These are phyloP conservation scores for Fukomys damarensis DNA, from an alignment of 2,113 vertebrate species.

Conservation along the genomic window DNA sequence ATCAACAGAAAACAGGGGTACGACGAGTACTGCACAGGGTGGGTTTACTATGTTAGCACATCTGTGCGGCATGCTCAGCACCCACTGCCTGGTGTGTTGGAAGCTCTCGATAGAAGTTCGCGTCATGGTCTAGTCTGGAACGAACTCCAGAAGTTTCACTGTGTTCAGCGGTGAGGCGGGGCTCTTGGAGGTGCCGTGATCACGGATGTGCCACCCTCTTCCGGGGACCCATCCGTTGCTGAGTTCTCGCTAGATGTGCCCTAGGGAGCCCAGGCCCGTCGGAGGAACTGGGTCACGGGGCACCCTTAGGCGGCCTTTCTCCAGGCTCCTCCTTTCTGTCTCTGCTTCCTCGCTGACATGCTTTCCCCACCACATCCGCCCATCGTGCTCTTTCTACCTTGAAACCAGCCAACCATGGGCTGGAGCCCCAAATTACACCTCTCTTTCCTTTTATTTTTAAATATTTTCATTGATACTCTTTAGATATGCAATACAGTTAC, in stretches of 20 bases:
- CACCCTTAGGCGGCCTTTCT: neutral
- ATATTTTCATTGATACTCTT: no score
- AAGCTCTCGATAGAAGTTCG: neutral
- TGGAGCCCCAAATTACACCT: neutral
- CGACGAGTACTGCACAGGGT: neutral
- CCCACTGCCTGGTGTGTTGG: neutral
- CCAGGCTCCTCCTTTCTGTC: neutral
- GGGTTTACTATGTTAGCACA: neutral
- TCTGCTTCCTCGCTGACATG: neutral
- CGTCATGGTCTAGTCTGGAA: neutral
- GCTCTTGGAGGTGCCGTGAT: neutral
- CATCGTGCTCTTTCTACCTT: neutral
- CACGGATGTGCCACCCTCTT: neutral
- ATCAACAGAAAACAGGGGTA: neutral
- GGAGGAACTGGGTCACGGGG: neutral
- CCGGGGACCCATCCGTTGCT: no score
- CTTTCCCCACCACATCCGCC: neutral
- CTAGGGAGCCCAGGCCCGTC: neutral
- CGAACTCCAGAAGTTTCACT: neutral
- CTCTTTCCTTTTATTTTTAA: neutral
- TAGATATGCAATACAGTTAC: no score
- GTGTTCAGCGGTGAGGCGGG: neutral
- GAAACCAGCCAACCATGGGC: neutral
- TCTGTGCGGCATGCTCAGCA: no score
- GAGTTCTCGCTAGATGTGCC: neutral